A percentile compares a stretch with the other conserved stretches of the same genome.
Evolutionary conservation across 2,888 invertebrate genomes (phyloP).

Genomic region (Charanyca ferruginea): DNA sequence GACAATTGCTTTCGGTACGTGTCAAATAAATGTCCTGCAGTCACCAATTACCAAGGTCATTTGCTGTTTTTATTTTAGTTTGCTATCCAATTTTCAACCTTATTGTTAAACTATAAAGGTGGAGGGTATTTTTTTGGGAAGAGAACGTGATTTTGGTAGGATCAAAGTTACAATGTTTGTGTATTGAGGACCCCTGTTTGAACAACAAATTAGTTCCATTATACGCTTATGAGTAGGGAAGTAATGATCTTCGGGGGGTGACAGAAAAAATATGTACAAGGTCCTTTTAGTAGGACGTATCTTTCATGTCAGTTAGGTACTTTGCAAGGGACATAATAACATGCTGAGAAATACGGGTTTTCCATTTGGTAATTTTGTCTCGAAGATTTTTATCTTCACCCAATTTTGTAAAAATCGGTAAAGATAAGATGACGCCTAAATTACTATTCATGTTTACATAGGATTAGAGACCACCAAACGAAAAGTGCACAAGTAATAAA

Average conservation of each 20-base stretch:
- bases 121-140: not conserved
- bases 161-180: constrained; percentile 81
- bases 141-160: constrained; percentile 41
- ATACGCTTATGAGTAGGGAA: constrained; percentile 87
- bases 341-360: constrained; percentile 30
- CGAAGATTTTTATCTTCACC: constrained; percentile 16
- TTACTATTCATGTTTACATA: constrained; percentile 49
- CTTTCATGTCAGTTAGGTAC: constrained; percentile 22
- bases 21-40: constrained; percentile 85
- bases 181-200: constrained; percentile 86
- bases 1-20: constrained; percentile 85
- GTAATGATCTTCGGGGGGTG: constrained; percentile 76
- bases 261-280: constrained; percentile 61
- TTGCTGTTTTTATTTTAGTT: constrained; percentile 1
- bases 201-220: constrained; percentile 90
- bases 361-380: constrained; percentile 8
- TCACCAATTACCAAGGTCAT: constrained; percentile 69
- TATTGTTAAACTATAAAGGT: constrained; percentile 29
- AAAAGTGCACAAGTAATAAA: constrained; percentile 68
- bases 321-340: constrained; percentile 23
- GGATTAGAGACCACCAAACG: constrained; percentile 59
- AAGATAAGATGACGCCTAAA: constrained; percentile 44
- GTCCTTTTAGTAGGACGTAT: constrained; percentile 48
- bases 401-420: constrained; percentile 21
- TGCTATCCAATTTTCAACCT: constrained; percentile 58